Evolutionary conservation across 2,113 vertebrate species (phyloP), one percentile per base, ranked within the genome.

Genomic region (Mirounga angustirostris): DNA sequence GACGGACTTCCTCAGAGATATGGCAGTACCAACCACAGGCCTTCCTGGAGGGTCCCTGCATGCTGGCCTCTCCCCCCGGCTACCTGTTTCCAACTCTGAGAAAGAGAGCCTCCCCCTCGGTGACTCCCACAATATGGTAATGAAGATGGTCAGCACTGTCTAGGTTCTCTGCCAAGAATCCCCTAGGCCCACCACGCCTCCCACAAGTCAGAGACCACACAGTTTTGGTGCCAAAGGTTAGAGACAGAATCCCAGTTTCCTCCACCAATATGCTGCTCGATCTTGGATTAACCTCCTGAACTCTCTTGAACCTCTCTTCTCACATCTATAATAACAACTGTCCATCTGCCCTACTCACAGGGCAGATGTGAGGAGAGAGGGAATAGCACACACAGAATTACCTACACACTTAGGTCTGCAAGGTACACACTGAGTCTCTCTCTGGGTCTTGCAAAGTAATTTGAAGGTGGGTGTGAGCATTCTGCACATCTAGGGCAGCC

Each of bases 341-440:
- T 61, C 13, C n/a, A 43, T 4, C 54, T 7, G 36, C 28, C 56
- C 69, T 5, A 5, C 24, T 11, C n/a, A 52, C 3, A 19, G 33
- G 30, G 40, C 59, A 59, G 14, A 50, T 1, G 16, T 7, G n/a
- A 67, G 16, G n/a, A 40, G 9, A 86, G 7, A 22, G 22, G 9
- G 36, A 61, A 30, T 0, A 0, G 50, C 30, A 24, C n/a, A 65
- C 14, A 56, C 9, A 59, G 40, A 76, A 80, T 50, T 2, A 67
- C 24, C 58, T 46, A 19, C 12, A n/a, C 10, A 3, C 30, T 11
- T 21, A 50, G 22, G 43, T 2, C 33, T 10, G 0, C 4, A 2
- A 52, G 87, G 86, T 4, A 4, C 7, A 14, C 0, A 3, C 30
- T 2, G 8, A 24, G 22, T 26, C 46, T 21, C 22, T 26, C 46